These are phyloP conservation scores for Periophthalmus modestus DNA, from an alignment of 2,113 vertebrate species.

Conservation along the genomic window DNA sequence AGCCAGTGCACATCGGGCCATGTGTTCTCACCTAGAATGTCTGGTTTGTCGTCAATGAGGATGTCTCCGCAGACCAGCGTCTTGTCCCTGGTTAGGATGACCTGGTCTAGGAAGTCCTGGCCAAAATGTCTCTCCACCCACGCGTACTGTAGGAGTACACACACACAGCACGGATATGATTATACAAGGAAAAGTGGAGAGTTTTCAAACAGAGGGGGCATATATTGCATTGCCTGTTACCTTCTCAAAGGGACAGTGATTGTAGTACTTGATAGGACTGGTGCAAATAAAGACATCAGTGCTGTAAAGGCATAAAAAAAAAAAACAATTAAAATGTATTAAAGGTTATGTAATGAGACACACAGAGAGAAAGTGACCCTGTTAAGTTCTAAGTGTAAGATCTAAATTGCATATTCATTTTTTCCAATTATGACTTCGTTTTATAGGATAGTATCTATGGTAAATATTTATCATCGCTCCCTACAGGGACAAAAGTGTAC, in stretches of 20 bases:
- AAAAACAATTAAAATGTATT: constrained; percentile 12
- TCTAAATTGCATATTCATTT: too few relatives aligned
- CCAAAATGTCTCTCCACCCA: constrained; percentile 96
- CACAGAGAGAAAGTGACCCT: background rate
- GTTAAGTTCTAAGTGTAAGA: too few relatives aligned
- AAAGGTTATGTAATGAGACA: background rate
- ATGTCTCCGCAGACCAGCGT: constrained; percentile 89
- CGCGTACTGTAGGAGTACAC: constrained; percentile 80
- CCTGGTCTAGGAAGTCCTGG: constrained; percentile 86
- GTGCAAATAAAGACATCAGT: constrained; percentile 97
- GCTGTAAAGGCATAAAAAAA: constrained; percentile 70
- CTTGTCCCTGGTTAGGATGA: constrained; percentile 93
- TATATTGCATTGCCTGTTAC: constrained; percentile 71
- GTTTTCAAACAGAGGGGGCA: background rate
- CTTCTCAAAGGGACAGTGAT: constrained; percentile 92
- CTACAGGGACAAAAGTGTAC: too few relatives aligned
- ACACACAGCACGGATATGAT: constrained; percentile 15
- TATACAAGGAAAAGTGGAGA: constrained; percentile 4
- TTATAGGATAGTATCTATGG: too few relatives aligned
- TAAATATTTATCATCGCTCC: too few relatives aligned
- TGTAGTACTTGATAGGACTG: constrained; percentile 89
- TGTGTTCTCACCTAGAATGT: constrained; percentile 82
- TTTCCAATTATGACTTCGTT: too few relatives aligned
- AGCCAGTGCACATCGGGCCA: background rate
- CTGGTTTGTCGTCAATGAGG: constrained; percentile 92